phyloP scores from a whole-genome alignment of 1,140 invertebrate genomes.

The Anastrepha ludens region DNA sequence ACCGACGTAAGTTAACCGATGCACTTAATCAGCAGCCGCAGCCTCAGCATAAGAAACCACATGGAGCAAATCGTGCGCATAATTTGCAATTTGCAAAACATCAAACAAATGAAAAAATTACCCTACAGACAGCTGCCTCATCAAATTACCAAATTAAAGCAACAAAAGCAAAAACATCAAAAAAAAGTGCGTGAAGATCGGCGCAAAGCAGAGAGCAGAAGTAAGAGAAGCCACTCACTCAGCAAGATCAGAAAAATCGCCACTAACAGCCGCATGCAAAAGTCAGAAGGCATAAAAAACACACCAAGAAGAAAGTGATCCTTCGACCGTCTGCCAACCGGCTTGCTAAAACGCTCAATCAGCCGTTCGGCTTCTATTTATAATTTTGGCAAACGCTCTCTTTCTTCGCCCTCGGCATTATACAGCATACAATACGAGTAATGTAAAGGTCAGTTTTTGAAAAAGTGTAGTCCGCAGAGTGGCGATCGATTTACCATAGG shows the following conservation, averaged over 20 bases:
- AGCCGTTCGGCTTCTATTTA: not conserved
- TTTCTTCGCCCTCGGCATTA: not conserved
- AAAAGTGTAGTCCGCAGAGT: not conserved
- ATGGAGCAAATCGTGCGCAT: slow-evolving; percentile 45
- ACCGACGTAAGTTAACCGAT: not conserved
- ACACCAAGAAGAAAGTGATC: not conserved
- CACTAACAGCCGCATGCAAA: slow-evolving; percentile 48
- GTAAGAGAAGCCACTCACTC: not conserved
- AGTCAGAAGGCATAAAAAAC: not conserved
- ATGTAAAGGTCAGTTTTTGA: slow-evolving; percentile 31
- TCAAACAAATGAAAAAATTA: slow-evolving; percentile 4
- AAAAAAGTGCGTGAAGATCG: not conserved
- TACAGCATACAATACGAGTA: not conserved
- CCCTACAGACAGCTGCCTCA: slow-evolving; percentile 33
- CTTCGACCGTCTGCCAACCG: slow-evolving; percentile 20
- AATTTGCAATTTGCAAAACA: slow-evolving; percentile 50
- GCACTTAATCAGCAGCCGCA: slow-evolving; percentile 11
- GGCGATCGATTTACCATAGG: slow-evolving; percentile 34
- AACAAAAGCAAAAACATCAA: not conserved
- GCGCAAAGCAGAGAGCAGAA: not conserved
- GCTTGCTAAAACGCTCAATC: slow-evolving; percentile 22
- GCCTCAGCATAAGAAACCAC: not conserved
- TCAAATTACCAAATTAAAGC: slow-evolving; percentile 22
- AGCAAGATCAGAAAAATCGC: slow-evolving; percentile 35
- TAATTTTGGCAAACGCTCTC: slow-evolving; percentile 37